phyloP scores from a whole-genome alignment of 2,113 vertebrate genomes.

The Promerops cafer region DNA sequence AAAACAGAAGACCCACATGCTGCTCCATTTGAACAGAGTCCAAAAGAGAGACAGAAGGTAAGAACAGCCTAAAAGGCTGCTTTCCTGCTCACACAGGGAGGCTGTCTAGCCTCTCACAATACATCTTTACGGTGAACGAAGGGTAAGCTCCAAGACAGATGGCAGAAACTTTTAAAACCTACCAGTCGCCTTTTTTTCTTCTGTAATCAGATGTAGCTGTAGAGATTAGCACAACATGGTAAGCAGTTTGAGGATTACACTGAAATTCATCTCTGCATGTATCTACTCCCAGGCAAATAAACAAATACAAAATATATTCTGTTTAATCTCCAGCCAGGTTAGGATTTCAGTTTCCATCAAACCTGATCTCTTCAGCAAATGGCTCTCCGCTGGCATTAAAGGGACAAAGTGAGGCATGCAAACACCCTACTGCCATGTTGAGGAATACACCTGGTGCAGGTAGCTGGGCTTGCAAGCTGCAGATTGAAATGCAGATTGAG shows the following conservation, averaged over 20 bases:
- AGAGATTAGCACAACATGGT: not conserved
- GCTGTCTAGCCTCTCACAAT: not conserved
- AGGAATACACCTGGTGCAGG: not conserved
- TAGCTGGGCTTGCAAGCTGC: not conserved
- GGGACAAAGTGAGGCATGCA: not conserved
- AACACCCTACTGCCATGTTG: not conserved
- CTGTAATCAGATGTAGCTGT: slow-evolving; percentile 16
- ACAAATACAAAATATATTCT: not conserved
- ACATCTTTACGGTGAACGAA: not conserved
- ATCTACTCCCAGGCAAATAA: not conserved
- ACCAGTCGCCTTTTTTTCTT: not conserved
- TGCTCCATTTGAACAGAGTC: not conserved
- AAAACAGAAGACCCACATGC: not conserved
- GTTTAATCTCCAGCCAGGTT: not conserved
- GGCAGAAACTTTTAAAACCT: slow-evolving; percentile 33
- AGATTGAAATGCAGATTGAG: not conserved
- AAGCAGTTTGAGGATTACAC: not conserved
- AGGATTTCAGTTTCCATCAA: not conserved
- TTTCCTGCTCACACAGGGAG: not conserved
- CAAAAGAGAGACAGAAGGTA: not conserved
- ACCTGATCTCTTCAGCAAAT: not conserved
- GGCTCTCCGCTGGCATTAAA: not conserved
- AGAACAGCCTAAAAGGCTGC: not conserved
- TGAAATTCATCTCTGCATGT: not conserved
- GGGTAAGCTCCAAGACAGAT: not conserved